Base-by-base conservation (phyloP, 2,113 vertebrate species). In the Chrysemys picta region DNA sequence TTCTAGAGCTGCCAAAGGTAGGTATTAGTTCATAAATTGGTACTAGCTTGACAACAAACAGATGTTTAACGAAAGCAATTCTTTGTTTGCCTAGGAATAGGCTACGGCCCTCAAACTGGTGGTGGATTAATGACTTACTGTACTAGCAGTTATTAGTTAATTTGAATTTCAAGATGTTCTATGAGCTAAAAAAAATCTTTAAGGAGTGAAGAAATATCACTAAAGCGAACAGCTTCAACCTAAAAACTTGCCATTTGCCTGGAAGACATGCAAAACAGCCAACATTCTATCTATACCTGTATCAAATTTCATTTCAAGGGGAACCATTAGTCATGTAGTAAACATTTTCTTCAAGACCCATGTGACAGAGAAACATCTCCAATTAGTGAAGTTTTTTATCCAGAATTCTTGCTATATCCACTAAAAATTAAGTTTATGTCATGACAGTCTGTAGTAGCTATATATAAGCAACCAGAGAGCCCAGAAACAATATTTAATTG, bases 401-500 rank as follows among this genome's bases (percentile, higher is more conserved):
- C 21, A 75, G 50, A 89, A 56, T 53, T 81, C 29, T 17, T 16
- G 89, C 13, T 78, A 42, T 53, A 50, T 47, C 27, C 57, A 69
- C 38, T 0, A 0, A 62, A 49, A 93, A 85, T 87, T 84, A 91
- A 87, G 52, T 54, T 80, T 91, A 25, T 50, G 85, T 27, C 54
- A 72, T 8, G 54, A 88, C 42, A 88, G 38, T 50, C 6, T 75
- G 84, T 54, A 92, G 76, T 52, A 94, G 47, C 38, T 82, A 89
- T 65, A 84, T 49, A 24, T 49, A 52, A 52, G 75, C 5, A 38
- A 92, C 83, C 93, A 85, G 8, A 89, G 76, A 38, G 29, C 31
- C 75, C 59, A 90, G 54, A 91, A 93, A 95, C 87, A 31, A 65
- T 92, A 94, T 94, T 90, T 90, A 78, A 75, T 38, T 94, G 27